Evolutionary conservation across 2,888 invertebrate species (phyloP).

Genomic region (Drosophila aldrichi): DNA sequence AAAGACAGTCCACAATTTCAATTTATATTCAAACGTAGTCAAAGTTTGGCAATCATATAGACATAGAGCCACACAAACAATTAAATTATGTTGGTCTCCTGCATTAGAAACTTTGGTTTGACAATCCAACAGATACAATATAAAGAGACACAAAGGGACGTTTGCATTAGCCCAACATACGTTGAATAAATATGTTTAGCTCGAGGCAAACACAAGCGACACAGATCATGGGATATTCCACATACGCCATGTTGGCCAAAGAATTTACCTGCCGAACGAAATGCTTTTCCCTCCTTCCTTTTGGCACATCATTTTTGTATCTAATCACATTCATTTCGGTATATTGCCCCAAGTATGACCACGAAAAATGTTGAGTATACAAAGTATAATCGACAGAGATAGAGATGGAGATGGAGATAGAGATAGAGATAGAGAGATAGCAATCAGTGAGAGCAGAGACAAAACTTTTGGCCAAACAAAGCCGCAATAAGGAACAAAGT

Average conservation of each 20-base stretch:
- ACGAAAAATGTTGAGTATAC: constrained; percentile 11
- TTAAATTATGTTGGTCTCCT: not conserved
- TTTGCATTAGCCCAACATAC: not conserved
- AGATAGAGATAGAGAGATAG: not conserved
- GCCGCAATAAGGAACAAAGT: constrained; percentile 26
- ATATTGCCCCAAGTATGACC: constrained; percentile 10
- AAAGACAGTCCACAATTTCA: not conserved
- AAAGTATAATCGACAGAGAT: not conserved
- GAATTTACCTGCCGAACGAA: not conserved
- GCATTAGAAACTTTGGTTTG: not conserved
- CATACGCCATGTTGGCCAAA: constrained; percentile 18
- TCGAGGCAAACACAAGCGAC: constrained; percentile 9
- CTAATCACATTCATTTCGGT: constrained; percentile 20
- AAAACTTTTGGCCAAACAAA: constrained; percentile 38
- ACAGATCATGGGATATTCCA: not conserved
- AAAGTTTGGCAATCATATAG: not conserved
- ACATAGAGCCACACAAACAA: not conserved
- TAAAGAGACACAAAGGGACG: not conserved
- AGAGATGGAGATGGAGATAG: not conserved
- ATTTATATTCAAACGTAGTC: not conserved
- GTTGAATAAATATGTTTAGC: constrained; percentile 7
- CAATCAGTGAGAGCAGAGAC: constrained; percentile 21
- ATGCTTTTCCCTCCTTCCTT: not conserved
- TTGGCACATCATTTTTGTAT: not conserved
- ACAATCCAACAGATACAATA: not conserved